Evolutionary conservation across 2,113 vertebrate species (phyloP), one percentile per base, ranked within the genome.

Genomic region (Proterorhinus semilunaris): DNA sequence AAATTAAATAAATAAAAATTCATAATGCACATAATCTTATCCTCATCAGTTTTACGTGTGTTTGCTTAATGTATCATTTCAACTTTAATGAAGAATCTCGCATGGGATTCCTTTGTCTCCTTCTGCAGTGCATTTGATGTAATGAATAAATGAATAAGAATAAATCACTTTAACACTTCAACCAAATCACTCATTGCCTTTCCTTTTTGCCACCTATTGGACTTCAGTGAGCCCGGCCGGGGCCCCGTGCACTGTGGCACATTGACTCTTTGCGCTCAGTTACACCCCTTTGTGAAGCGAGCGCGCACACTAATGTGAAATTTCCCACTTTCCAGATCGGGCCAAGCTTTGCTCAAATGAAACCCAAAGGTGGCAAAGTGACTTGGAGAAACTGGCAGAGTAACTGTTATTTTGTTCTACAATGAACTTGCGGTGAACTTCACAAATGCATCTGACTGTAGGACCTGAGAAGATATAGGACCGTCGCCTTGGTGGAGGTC

Each of bases 231-330:
- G 4, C 15, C 17, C 65, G n/a, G 54, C 57, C 6, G 42, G 45
- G 68, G 12, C 46, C 7, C 27, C 6, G 9, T 27, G 4, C 27
- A n/a, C 54, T 21, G 6, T n/a, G 53, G 44, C 17, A 53, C 45
- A 66, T 67, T 76, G 16, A 53, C 12, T 17, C 61, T 64, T 61
- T 52, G 50, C 36, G 47, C 47, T 67, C 53, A 10, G 62, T 87
- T 81, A 69, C 82, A 87, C 73, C 8, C 16, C 62, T 62, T 58
- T 79, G 74, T 5, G 67, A 85, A 69, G 75, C 68, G 71, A 68
- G 73, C 76, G 53, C 75, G 86, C 90, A 80, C 81, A 45, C 9
- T 61, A 53, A 85, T 90, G 90, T 88, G 85, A 89, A 87, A 91
- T 91, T 69, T 86, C 86, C 61, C 87, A 87, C 88, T 79, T 62